Percentiles rank a stretch among this genome's conserved stretches.
Evolutionary conservation across 2,113 vertebrate genomes (phyloP).

Genomic region (Mellivora capensis): DNA sequence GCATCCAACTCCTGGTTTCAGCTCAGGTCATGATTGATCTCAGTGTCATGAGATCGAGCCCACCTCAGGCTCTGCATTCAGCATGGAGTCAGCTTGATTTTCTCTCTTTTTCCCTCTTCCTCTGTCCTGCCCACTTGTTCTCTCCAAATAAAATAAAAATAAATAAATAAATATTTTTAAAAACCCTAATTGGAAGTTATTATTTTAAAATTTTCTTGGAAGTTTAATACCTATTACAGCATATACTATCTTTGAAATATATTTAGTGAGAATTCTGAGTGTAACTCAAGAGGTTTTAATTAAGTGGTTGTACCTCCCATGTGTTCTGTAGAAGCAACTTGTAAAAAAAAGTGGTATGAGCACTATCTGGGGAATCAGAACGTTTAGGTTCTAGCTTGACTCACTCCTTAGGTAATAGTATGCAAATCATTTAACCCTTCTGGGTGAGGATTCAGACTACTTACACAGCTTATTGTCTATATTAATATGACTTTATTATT

Average conservation of each 20-base stretch:
- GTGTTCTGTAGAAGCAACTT: background rate
- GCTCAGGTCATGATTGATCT: background rate
- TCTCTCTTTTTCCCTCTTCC: background rate
- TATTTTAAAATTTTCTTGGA: background rate
- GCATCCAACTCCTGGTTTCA: background rate
- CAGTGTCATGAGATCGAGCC: background rate
- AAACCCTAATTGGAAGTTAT: background rate
- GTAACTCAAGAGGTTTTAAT: background rate
- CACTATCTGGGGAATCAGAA: background rate
- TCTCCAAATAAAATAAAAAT: background rate
- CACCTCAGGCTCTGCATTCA: background rate
- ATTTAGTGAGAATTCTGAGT: background rate
- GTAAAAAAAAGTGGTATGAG: background rate
- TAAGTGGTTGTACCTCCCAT: background rate
- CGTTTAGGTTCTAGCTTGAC: background rate
- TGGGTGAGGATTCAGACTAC: background rate
- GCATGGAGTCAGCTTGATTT: background rate
- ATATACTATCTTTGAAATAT: background rate
- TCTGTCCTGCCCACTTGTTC: background rate
- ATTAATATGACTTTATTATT: background rate
- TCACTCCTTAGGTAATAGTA: background rate
- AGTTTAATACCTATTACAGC: background rate
- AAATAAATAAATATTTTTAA: background rate
- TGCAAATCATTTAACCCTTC: background rate
- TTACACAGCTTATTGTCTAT: background rate